Percentiles rank a stretch among this genome's conserved stretches.
These are phyloP conservation scores for Australoheros facetus DNA, from an alignment of 2,797 vertebrate species.

Conservation along the genomic window DNA sequence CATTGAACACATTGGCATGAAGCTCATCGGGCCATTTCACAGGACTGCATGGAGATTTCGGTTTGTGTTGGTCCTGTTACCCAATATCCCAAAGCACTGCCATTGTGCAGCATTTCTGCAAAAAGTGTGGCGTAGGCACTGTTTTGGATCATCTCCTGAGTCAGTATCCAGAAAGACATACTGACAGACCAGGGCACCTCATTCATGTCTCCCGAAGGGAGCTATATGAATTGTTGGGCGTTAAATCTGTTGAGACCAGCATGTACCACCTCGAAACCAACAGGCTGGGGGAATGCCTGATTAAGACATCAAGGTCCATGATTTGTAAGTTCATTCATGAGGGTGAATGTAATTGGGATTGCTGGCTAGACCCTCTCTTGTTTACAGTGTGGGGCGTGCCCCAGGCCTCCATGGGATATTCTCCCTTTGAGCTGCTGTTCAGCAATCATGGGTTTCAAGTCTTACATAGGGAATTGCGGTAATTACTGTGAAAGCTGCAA, in stretches of 20 bases:
- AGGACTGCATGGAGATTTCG: accelerated
- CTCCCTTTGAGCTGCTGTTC: too few relatives aligned
- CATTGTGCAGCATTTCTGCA: neutral
- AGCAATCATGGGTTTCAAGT: too few relatives aligned
- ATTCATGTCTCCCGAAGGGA: neutral
- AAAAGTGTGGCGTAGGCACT: neutral
- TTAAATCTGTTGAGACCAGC: neutral
- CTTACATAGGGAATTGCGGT: too few relatives aligned
- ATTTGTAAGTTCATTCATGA: neutral
- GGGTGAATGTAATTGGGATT: neutral
- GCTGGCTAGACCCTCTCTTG: too few relatives aligned
- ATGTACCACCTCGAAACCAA: too few relatives aligned
- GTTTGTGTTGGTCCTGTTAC: neutral
- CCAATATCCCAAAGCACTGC: neutral
- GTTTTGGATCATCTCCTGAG: neutral
- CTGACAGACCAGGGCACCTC: neutral
- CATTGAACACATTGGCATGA: neutral
- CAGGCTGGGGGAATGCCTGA: too few relatives aligned
- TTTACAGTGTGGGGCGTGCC: too few relatives aligned
- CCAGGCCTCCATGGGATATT: too few relatives aligned
- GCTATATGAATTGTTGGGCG: too few relatives aligned
- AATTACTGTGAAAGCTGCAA: too few relatives aligned
- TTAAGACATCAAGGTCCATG: too few relatives aligned
- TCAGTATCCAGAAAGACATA: neutral
- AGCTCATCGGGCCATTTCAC: neutral